Base-by-base conservation (phyloP, 2,888 invertebrate species). In the Caenorhabditis sinica region DNA sequence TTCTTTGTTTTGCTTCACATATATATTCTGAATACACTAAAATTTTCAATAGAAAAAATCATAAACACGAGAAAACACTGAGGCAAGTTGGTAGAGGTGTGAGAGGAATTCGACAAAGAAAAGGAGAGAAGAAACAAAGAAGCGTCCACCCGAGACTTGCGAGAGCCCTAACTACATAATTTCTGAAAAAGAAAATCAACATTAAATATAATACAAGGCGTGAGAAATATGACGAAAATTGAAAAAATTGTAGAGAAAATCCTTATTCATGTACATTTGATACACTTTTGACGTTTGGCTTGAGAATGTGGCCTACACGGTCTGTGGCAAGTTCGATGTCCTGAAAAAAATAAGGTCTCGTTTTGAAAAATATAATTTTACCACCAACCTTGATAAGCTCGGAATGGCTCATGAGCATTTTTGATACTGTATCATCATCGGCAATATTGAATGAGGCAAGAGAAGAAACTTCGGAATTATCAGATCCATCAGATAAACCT, bases 331-430 rank as follows among this genome's bases (percentile, higher is more conserved):
- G 73, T 68, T 89, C 89, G 23, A 89, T 89, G 40, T 89, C 89
- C 88, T 89, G 66, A 76, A 87, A 81, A 53, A 63, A 30, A 6
- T 28, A 56, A 49, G 25, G 53, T 25, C 1, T 0, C 11, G 56
- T 25, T 25, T 40, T 23, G 65, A 51, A 65, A 15, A 49, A 17
- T 20, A 15, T 40, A 15, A 20, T 60, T 63, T 13, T 23, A 72
- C 11, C 49, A 3, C 43, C n/a, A 30, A 89, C 89, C 82, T 87
- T 79, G 11, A 89, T 89, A 5, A 89, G 73, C 13, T 85, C 85
- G 5, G 88, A 87, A 73, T 89, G 89, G 49, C 84, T 87, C 60
- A 87, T 79, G 11, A 89, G 72, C 88, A 88, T 88, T 65, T 87
- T 88, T 13, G 85, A 60, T 15, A 89, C 83, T 20, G 77, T 68